Evolutionary conservation across 2,113 vertebrate species (phyloP), one percentile per base, ranked within the genome.

Genomic region (Rafetus swinhoei): DNA sequence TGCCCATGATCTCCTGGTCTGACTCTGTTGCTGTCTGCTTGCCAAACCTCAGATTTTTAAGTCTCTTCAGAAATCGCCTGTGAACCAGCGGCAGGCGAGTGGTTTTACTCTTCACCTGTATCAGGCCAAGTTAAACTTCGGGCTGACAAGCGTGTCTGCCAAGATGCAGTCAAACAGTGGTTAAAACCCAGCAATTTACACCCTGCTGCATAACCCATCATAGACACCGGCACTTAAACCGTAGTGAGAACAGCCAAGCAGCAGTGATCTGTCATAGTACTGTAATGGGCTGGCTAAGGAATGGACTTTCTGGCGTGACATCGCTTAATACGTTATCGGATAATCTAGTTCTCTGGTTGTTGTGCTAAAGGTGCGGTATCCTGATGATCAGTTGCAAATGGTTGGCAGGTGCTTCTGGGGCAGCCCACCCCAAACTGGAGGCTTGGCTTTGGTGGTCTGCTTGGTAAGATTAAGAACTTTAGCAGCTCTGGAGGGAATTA

Each of bases 151-250:
- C 6, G 2, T 32, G 53, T 92, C 21, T 81, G 81, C 89, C 79
- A 35, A n/a, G 82, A 89, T 90, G 77, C 83, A 54, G 52, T 86
- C 53, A 81, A 52, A 21, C 24, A 27, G 35, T 8, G 21, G 59
- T 84, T 92, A 53, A 89, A 90, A 69, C 6, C 81, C 94, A 90
- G 53, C 89, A 88, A 39, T 56, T 86, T n/a, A 74, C 81, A 93
- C 77, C 9, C 9, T 91, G 13, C 65, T 94, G 32, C 24, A 10
- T 87, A 59, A 81, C 45, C 9, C 18, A 56, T 53, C 7, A 45
- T 29, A 22, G 82, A 82, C 91, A 56, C 29, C 0, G 13, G 9
- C 45, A 14, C 81, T 91, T 54, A 72, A 83, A 76, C 81, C 53
- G 11, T 22, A 22, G 10, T 27, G 0, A 25, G 92, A 85, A 50